Base-by-base conservation (phyloP, 2,888 invertebrate species). In the Cetonia aurata region DNA sequence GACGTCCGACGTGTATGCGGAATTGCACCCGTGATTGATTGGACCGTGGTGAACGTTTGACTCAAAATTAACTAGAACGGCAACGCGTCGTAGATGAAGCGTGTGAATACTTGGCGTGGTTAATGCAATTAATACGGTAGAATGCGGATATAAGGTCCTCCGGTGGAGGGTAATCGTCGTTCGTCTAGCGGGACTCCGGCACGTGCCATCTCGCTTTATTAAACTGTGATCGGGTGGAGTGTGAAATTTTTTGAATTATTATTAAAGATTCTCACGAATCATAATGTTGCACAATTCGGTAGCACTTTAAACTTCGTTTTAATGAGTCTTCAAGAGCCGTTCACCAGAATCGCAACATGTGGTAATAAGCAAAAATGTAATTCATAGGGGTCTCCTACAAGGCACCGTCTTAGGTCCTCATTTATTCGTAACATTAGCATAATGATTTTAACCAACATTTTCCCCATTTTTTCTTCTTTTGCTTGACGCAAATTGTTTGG, bases 31-130 rank as follows among this genome's bases (percentile, higher is more conserved):
- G n/a, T 60, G 59, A 69, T 69, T 69, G 69, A 62, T 69, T 10
- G 37, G 60, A 69, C 52, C n/a, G 67, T 67, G 55, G 44, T 44
- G 57, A 46, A 17, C 56, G 15, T 62, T 53, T 42, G 44, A 19
- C 25, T 60, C 17, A 60, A 53, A 59, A 46, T 69, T 50, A 69
- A 65, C 52, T 52, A 44, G 60, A 59, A 68, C 37, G 67, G 33
- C 46, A 56, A 44, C 42, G 67, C 25, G 69, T 68, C 71, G 78
- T 80, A 79, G 81, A 82, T 81, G 83, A 80, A 80, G 81, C 83
- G 82, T 83, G 82, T 80, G 82, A 83, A 82, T 80, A 80, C 80
- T 81, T 78, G 81, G 82, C 83, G 79, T 77, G 77, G 74, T 80
- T 81, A 83, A 84, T 80, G 79, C 79, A 81, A 83, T 84, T 84